Evolutionary conservation across 2,113 vertebrate genomes (phyloP).

Genomic region (Bubo bubo): DNA sequence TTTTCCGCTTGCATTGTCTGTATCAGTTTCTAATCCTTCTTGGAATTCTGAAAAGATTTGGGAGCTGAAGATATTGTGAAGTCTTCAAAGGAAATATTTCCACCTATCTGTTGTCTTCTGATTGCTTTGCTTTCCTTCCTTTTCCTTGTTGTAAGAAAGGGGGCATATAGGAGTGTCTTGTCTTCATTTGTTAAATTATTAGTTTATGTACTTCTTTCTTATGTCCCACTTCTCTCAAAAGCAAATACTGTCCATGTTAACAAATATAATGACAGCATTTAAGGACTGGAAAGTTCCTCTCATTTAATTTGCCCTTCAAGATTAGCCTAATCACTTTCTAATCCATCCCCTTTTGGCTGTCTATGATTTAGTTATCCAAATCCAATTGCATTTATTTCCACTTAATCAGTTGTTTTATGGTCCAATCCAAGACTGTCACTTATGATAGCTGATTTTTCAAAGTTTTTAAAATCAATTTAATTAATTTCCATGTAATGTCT

Average conservation of each 20-base stretch:
- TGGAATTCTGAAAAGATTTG: not conserved
- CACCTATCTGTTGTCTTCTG: not conserved
- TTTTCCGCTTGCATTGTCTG: not conserved
- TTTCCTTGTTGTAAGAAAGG: not conserved
- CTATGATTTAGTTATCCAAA: not conserved
- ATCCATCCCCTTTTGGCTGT: not conserved
- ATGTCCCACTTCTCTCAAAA: not conserved
- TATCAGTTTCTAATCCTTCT: not conserved
- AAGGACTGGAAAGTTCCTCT: not conserved
- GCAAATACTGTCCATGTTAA: not conserved
- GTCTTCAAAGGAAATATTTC: not conserved
- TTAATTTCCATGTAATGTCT: slow-evolving; percentile 43
- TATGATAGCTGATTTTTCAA: not conserved
- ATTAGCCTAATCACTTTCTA: slow-evolving; percentile 7
- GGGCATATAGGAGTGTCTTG: not conserved
- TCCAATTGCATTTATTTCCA: slow-evolving; percentile 29
- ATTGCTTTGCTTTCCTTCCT: not conserved
- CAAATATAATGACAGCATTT: not conserved
- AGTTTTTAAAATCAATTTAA: slow-evolving; percentile 35
- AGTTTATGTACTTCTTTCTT: not conserved
- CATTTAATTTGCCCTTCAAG: not conserved
- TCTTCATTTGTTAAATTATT: not conserved
- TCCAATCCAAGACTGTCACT: not conserved
- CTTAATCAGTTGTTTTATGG: not conserved
- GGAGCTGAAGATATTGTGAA: not conserved